phyloP scores from a whole-genome alignment of 2,888 invertebrate genomes.

The Argynnis bischoffii region DNA sequence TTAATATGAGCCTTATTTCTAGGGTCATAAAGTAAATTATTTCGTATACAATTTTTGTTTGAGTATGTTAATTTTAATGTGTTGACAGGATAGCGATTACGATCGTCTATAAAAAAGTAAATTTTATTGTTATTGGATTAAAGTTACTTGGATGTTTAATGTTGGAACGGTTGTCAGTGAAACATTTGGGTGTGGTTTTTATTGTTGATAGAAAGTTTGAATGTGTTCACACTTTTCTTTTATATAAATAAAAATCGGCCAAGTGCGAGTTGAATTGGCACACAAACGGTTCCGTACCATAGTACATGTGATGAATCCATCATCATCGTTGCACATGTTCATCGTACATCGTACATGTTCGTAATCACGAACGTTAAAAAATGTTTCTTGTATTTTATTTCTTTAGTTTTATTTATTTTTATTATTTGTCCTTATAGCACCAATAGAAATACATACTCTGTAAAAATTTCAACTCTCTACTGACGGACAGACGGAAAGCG shows the following conservation, averaged over 20 bases:
- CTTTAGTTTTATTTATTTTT: no score
- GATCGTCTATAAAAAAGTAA: slow-evolving; percentile 30
- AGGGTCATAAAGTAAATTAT: background rate
- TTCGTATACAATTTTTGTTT: background rate
- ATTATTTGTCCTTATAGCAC: no score
- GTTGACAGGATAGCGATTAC: slow-evolving; percentile 37
- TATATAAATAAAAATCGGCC: background rate
- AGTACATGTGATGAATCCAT: no score
- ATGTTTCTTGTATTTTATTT: no score
- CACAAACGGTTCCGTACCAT: no score
- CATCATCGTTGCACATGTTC: no score
- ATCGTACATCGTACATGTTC: no score
- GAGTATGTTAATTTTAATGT: slow-evolving; percentile 9
- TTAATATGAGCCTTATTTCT: background rate
- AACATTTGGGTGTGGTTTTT: slow-evolving; percentile 13
- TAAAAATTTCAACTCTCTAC: no score
- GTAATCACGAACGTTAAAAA: no score
- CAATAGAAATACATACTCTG: no score
- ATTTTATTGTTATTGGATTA: slow-evolving; percentile 31
- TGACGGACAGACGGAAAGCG: no score
- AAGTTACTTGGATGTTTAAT: slow-evolving; percentile 23
- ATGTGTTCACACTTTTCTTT: background rate
- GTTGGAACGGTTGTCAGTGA: slow-evolving; percentile 32
- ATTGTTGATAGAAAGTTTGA: slow-evolving; percentile 10
- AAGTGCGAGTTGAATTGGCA: no score